Conservation (phyloP, 2,888 invertebrate species). For the Hypselothyrea guttata region DNA sequence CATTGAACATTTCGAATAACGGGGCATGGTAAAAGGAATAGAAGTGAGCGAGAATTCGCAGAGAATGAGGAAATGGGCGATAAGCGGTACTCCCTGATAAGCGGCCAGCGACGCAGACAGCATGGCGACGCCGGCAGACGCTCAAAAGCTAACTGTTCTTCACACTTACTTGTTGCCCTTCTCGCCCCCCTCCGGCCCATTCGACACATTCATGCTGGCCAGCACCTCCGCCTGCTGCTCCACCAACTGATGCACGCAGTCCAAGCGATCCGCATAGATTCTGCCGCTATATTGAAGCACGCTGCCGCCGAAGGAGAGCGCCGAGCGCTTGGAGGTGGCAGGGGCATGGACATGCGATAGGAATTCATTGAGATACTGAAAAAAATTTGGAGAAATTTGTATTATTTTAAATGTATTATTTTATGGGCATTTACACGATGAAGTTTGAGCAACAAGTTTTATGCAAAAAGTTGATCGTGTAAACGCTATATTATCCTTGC, state of each 20-base stretch:
- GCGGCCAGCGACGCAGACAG: slow-evolving; percentile 15
- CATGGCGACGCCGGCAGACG: slow-evolving; percentile 19
- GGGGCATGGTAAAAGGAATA: slow-evolving; percentile 7
- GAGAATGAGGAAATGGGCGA: slow-evolving; percentile 19
- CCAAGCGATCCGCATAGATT: slow-evolving; percentile 79
- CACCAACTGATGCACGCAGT: slow-evolving; percentile 71
- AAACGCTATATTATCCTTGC: not conserved
- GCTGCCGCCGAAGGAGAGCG: slow-evolving; percentile 45
- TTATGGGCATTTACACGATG: too few relatives aligned
- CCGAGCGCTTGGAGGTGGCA: slow-evolving; percentile 21
- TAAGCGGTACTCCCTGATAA: slow-evolving; percentile 19
- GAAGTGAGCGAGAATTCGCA: slow-evolving; percentile 5
- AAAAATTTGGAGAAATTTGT: too few relatives aligned
- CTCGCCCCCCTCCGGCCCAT: slow-evolving; percentile 39
- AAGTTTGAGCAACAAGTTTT: too few relatives aligned
- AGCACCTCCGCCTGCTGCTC: slow-evolving; percentile 68
- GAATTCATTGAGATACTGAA: slow-evolving; percentile 76
- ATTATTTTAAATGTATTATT: too few relatives aligned
- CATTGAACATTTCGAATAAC: not conserved
- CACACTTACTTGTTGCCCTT: slow-evolving; percentile 27
- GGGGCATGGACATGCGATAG: slow-evolving; percentile 21
- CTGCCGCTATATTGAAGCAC: slow-evolving; percentile 74
- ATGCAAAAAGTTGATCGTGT: too few relatives aligned
- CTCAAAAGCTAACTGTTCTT: slow-evolving; percentile 8
- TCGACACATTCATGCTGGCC: slow-evolving; percentile 58